A percentile compares a stretch with the other conserved stretches of the same genome.
These are phyloP conservation scores for Malacoctenus gilli DNA, from an alignment of 2,797 vertebrate genomes.

Conservation along the genomic window DNA sequence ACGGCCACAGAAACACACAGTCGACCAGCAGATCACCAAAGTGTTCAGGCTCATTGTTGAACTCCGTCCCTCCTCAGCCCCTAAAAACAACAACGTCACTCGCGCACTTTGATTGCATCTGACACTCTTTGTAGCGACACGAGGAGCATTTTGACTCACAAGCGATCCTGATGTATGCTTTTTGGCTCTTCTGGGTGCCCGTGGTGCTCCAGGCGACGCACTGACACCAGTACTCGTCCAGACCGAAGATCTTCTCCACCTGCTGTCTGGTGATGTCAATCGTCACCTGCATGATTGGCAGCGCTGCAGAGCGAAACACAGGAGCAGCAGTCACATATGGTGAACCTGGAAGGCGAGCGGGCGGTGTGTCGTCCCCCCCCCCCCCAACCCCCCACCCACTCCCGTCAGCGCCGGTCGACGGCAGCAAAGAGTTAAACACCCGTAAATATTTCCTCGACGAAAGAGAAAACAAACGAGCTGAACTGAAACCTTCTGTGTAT, in stretches of 20 bases:
- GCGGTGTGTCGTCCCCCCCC: not conserved
- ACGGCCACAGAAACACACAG: conserved; percentile 63
- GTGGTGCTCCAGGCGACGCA: conserved; percentile 99
- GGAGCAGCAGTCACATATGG: conserved; percentile 20
- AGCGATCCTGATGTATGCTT: conserved; percentile 94
- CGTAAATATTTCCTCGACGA: conserved; percentile 29
- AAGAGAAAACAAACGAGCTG: conserved; percentile 38
- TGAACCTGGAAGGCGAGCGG: not conserved
- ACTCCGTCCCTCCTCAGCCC: conserved; percentile 38
- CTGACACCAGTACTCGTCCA: conserved; percentile 99
- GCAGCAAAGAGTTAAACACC: conserved; percentile 24
- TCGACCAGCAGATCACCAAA: conserved; percentile 49
- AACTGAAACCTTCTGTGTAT: conserved; percentile 49
- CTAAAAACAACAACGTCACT: conserved; percentile 5
- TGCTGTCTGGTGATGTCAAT: conserved; percentile 98
- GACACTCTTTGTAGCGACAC: conserved; percentile 28
- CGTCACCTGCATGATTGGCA: conserved; percentile 93
- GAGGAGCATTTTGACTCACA: conserved; percentile 84
- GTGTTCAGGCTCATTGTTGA: conserved; percentile 64
- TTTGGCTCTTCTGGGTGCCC: conserved; percentile 98
- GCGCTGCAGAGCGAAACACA: conserved; percentile 79
- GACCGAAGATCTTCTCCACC: conserved; percentile 97
- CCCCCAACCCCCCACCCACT: conserved; percentile 10
- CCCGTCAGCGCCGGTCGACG: too few relatives aligned
- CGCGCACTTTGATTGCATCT: conserved; percentile 34